Evolutionary conservation across 2,113 vertebrate genomes (phyloP).

Genomic region (Apodemus speciosus): DNA sequence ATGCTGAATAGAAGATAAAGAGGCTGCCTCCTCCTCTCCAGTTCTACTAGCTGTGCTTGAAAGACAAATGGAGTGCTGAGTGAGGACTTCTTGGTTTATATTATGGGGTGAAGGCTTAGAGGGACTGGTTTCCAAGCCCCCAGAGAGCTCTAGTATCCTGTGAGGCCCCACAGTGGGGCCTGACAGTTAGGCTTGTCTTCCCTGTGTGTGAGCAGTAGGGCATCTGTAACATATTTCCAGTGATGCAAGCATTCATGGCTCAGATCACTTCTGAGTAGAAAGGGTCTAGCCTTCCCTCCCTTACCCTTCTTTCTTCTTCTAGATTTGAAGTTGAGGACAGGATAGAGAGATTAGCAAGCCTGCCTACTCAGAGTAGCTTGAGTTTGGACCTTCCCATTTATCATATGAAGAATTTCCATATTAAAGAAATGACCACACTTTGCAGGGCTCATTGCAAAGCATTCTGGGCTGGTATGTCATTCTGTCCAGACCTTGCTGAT

Average conservation of each 20-base stretch:
- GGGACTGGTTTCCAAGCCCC: background rate
- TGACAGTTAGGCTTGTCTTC: background rate
- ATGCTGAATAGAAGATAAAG: conserved; percentile 65
- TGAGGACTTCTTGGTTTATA: conserved; percentile 8
- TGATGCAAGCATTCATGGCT: background rate
- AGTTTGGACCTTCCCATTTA: background rate
- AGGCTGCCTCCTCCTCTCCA: background rate
- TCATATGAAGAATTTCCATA: background rate
- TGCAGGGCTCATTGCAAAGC: background rate
- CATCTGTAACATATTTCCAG: background rate
- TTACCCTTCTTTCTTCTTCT: background rate
- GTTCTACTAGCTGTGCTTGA: background rate
- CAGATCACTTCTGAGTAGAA: background rate
- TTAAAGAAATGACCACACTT: background rate
- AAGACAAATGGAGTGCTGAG: conserved; percentile 25
- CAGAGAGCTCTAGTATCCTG: background rate
- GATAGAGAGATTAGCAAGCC: background rate
- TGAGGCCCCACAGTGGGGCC: background rate
- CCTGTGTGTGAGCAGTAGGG: background rate
- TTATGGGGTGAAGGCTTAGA: background rate
- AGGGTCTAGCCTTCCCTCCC: background rate
- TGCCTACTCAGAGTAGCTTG: background rate
- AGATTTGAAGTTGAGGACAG: background rate
- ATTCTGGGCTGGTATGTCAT: background rate
- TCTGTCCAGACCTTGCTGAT: background rate